Conservation (phyloP, 2,113 vertebrate species). For the Picathartes gymnocephalus region DNA sequence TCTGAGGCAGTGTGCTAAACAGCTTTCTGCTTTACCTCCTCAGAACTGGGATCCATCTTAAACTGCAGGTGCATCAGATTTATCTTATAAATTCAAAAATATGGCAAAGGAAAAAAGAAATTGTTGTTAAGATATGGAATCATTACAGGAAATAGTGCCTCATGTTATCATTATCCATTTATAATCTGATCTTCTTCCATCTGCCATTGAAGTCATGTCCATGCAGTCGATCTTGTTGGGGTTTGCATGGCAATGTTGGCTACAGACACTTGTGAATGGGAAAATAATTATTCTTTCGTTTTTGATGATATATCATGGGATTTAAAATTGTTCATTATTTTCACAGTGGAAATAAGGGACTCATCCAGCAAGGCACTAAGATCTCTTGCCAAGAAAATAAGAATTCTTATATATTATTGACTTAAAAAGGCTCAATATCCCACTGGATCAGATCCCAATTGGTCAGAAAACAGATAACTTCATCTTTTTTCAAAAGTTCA, state of each 20-base stretch:
- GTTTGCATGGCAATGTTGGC: background rate
- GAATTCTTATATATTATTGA: background rate
- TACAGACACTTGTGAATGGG: background rate
- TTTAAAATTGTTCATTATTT: background rate
- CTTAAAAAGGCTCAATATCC: background rate
- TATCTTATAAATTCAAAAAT: background rate
- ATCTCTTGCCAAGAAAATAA: constrained; percentile 3
- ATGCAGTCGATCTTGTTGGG: background rate
- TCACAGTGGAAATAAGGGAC: background rate
- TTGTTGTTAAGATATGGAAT: background rate
- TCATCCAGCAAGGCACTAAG: background rate
- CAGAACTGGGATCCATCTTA: constrained; percentile 11
- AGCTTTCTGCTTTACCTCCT: constrained; percentile 1
- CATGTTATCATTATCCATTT: background rate
- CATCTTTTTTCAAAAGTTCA: background rate
- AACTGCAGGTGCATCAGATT: constrained; percentile 52
- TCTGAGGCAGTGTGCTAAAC: constrained; percentile 2
- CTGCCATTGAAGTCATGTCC: background rate
- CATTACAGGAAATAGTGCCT: background rate
- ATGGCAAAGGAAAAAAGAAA: background rate
- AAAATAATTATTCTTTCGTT: background rate
- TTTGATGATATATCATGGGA: background rate
- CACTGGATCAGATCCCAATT: background rate
- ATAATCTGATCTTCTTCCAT: background rate
- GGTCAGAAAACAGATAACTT: constrained; percentile 3